Evolutionary conservation across 2,888 invertebrate species (phyloP).

Genomic region (Nymphalis urticae): DNA sequence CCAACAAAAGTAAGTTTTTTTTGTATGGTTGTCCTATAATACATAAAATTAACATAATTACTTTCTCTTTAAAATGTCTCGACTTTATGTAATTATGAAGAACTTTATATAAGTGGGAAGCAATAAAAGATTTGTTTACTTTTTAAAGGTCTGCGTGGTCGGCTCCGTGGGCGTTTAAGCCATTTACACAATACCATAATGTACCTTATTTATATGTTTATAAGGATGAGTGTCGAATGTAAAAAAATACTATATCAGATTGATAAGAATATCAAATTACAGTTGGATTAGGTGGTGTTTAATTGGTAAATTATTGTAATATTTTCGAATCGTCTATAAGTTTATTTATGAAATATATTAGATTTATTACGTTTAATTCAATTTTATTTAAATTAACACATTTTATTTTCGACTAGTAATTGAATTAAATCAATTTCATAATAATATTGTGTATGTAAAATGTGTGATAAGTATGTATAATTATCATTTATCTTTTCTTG

Average conservation of each 20-base stretch:
- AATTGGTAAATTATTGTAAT: slow-evolving; percentile 28
- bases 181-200: slow-evolving; percentile 13
- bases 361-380: too few species aligned
- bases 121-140: slow-evolving; percentile 34
- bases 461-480: too few species aligned
- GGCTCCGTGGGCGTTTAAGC: slow-evolving; percentile 25
- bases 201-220: background rate
- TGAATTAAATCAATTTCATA: too few species aligned
- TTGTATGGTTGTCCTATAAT: too few species aligned
- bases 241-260: slow-evolving; percentile 1
- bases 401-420: too few species aligned
- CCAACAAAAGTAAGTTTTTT: too few species aligned
- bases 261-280: slow-evolving; percentile 30
- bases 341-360: background rate
- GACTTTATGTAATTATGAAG: slow-evolving; percentile 23
- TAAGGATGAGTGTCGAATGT: slow-evolving; percentile 12
- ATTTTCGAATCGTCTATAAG: background rate
- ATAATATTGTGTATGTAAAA: too few species aligned
- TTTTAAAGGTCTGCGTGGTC: slow-evolving; percentile 33
- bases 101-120: slow-evolving; percentile 5
- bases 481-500: too few species aligned
- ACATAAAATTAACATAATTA: too few species aligned
- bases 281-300: slow-evolving; percentile 26
- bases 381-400: too few species aligned
- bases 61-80: slow-evolving; percentile 28